These are phyloP conservation scores for Polyploca ridens DNA, from an alignment of 2,888 invertebrate species.

Conservation along the genomic window DNA sequence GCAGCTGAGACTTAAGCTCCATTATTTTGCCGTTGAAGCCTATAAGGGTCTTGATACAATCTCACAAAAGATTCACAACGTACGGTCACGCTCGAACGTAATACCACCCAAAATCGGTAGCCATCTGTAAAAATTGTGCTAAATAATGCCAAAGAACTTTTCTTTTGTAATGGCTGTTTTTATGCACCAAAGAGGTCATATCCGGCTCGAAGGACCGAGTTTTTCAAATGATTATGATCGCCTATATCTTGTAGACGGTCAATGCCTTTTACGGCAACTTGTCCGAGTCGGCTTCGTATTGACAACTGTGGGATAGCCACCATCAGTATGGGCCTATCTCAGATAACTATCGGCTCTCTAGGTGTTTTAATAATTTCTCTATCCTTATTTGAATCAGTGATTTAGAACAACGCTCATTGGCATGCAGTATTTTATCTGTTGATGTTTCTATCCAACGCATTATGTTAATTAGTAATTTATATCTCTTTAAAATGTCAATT, in stretches of 20 bases:
- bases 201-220: slow-evolving; percentile 74
- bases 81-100: slow-evolving; percentile 34
- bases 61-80: slow-evolving; percentile 33
- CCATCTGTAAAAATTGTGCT: slow-evolving; percentile 17
- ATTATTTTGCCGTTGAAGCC: slow-evolving; percentile 64
- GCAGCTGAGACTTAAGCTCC: slow-evolving; percentile 69
- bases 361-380: slow-evolving; percentile 73
- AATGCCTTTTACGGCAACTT: slow-evolving; percentile 77
- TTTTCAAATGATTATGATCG: slow-evolving; percentile 78
- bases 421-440: slow-evolving; percentile 8
- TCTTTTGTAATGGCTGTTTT: slow-evolving; percentile 40
- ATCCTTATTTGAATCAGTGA: slow-evolving; percentile 53
- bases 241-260: slow-evolving; percentile 58
- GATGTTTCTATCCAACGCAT: background rate
- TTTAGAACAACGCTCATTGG: slow-evolving; percentile 36
- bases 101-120: slow-evolving; percentile 29
- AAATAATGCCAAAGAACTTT: slow-evolving; percentile 24
- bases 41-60: slow-evolving; percentile 51
- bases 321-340: slow-evolving; percentile 56
- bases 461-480: background rate
- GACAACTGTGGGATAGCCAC: slow-evolving; percentile 80
- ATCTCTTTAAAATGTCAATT: background rate
- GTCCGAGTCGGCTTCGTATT: slow-evolving; percentile 64
- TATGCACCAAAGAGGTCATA: slow-evolving; percentile 69
- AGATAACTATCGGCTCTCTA: slow-evolving; percentile 71